A percentile compares a stretch with the other conserved stretches of the same genome.
These are phyloP conservation scores for Eremophila alpestris DNA, from an alignment of 2,797 vertebrate genomes.

Conservation along the genomic window DNA sequence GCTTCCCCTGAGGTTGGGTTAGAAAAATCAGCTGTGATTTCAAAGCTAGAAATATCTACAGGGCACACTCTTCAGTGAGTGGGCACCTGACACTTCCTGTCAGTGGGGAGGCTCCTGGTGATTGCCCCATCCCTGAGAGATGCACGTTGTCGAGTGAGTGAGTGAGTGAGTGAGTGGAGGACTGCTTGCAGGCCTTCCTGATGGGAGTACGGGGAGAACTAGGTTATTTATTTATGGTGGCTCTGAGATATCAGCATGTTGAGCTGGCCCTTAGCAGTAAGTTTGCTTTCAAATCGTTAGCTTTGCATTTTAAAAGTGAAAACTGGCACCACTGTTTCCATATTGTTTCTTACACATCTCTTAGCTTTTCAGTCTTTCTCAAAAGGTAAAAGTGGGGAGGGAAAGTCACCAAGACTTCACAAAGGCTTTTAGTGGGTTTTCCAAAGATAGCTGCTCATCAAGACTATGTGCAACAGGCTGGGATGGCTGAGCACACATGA, in stretches of 20 bases:
- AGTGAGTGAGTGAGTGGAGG: background rate
- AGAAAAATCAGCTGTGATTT: background rate
- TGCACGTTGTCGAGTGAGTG: fast-evolving
- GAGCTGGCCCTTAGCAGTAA: background rate
- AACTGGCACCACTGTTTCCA: background rate
- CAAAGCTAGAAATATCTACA: background rate
- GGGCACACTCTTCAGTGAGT: background rate
- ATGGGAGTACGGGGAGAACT: background rate
- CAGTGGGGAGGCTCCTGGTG: fast-evolving
- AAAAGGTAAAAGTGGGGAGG: fast-evolving
- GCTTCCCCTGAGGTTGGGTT: background rate
- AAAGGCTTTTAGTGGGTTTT: background rate
- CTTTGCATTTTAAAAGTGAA: background rate
- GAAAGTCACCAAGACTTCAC: background rate
- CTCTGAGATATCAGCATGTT: background rate
- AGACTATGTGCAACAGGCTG: fast-evolving
- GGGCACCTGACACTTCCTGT: background rate
- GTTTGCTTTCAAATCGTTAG: background rate
- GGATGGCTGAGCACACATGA: background rate
- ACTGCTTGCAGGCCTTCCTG: background rate
- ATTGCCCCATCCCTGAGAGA: background rate
- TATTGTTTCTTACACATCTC: background rate
- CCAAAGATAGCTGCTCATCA: background rate
- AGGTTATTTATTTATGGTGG: background rate
- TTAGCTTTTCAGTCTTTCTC: background rate